phyloP scores from a whole-genome alignment of 2,113 vertebrate species.

The Cottus gobio region DNA sequence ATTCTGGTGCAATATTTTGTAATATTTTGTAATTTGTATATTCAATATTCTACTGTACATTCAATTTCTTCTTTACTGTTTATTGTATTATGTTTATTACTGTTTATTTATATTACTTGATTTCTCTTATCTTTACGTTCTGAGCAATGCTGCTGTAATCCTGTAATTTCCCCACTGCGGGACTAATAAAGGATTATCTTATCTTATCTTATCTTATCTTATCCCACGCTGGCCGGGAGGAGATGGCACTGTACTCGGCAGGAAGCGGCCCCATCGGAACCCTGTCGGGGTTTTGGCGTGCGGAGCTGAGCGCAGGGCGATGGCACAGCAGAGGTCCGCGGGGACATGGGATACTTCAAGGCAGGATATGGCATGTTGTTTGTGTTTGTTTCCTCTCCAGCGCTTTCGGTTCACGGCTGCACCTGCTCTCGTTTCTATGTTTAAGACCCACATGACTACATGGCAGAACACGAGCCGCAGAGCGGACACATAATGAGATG shows the following conservation, averaged over 20 bases:
- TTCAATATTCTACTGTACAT: no score
- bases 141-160: no score
- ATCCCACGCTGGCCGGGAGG: constrained; percentile 33
- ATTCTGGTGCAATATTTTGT: no score
- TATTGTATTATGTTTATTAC: no score
- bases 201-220: no score
- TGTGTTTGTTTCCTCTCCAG: constrained; percentile 71
- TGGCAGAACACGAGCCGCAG: constrained; percentile 48
- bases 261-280: constrained; percentile 15
- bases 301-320: constrained; percentile 45
- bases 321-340: constrained; percentile 53
- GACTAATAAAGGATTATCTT: no score
- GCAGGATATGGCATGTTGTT: constrained; percentile 76
- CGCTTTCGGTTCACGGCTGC: constrained; percentile 61
- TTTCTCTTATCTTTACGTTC: no score
- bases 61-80: no score
- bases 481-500: constrained; percentile 65
- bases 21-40: no score
- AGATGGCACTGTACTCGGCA: constrained; percentile 29
- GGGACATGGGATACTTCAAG: constrained; percentile 66
- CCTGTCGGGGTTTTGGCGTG: constrained; percentile 25
- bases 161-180: no score
- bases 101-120: no score
- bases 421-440: constrained; percentile 70
- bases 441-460: constrained; percentile 60